Conservation (phyloP, 2,113 vertebrate genomes). For the Terrapene triunguis region DNA sequence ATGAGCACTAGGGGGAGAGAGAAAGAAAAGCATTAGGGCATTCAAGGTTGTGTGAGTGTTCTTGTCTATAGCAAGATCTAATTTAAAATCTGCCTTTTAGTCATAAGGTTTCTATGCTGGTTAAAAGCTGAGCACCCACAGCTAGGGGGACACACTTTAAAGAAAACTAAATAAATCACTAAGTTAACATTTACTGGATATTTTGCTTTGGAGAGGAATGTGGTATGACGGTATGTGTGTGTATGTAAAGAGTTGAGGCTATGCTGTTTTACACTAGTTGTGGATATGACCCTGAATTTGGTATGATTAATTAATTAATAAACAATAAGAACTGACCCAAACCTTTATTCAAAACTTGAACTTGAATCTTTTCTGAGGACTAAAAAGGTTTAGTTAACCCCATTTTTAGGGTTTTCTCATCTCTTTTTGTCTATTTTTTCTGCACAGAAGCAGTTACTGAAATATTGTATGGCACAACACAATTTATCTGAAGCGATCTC, state of each 20-base stretch:
- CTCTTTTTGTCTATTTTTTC: background rate
- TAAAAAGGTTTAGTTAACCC: background rate
- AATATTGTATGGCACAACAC: background rate
- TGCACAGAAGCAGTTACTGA: background rate
- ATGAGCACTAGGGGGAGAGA: background rate
- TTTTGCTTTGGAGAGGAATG: background rate
- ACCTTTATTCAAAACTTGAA: background rate
- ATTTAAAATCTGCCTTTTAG: constrained; percentile 8
- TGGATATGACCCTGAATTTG: accelerated
- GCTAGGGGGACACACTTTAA: background rate
- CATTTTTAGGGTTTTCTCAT: background rate
- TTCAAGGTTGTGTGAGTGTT: background rate
- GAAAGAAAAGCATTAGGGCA: background rate
- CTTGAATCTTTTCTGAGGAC: accelerated
- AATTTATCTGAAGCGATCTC: background rate
- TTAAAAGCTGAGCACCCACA: background rate
- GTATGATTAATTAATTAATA: accelerated
- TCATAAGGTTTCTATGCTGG: background rate
- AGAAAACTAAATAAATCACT: background rate
- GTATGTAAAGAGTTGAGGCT: background rate
- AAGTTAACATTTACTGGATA: background rate
- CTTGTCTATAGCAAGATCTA: background rate
- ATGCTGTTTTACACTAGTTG: accelerated
- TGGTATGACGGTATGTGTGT: background rate
- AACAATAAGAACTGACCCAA: background rate